Base-by-base conservation (phyloP, 2,888 invertebrate genomes). In the Acronicta aceris region DNA sequence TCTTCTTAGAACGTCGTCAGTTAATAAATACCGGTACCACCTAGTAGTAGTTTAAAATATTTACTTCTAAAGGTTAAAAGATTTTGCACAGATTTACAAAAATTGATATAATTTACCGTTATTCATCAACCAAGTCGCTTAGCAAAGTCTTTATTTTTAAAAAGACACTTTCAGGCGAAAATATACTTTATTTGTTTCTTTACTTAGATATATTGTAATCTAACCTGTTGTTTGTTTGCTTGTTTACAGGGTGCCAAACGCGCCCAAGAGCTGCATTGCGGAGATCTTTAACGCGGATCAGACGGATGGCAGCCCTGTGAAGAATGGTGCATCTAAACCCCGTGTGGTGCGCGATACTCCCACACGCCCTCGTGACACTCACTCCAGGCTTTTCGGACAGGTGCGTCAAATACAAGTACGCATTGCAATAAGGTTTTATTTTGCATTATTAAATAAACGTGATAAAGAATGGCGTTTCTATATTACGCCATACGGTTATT, bases 341-440 rank as follows among this genome's bases (percentile, higher is more conserved):
- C 92, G 94, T 70, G 90, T 92, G 68, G 91, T 95, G 67, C 95
- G 95, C 75, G 96, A 96, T 87, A 95, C 95, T 30, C 95, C 94
- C 2, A 93, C 95, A 53, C 95, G 95, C 68, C 96, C 96, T 60
- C 94, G 95, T 73, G 96, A 96, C 90, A 95, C 96, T 16, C 95
- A 96, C 92, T 95, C 95, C 79, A 90, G 96, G 64, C 95, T 96
- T 74, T 96, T 96, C 81, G 96, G 96, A 81, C 93, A 93, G 88
- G 89, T 89, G 62, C 58, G 81, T 52, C 72, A 66, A 54, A 3
- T 51, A 50, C 66, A 71, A 55, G 71, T 71, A 71, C 66, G 71
- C 42, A 50, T 17, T 21, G 9, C 38, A 48, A 17, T 15, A n/a
- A 43, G 10, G 5, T 48, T 21, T 41, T 4, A 10, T 43, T 57